phyloP scores from a whole-genome alignment of 2,888 invertebrate genomes.

The Polydrusus cervinus region DNA sequence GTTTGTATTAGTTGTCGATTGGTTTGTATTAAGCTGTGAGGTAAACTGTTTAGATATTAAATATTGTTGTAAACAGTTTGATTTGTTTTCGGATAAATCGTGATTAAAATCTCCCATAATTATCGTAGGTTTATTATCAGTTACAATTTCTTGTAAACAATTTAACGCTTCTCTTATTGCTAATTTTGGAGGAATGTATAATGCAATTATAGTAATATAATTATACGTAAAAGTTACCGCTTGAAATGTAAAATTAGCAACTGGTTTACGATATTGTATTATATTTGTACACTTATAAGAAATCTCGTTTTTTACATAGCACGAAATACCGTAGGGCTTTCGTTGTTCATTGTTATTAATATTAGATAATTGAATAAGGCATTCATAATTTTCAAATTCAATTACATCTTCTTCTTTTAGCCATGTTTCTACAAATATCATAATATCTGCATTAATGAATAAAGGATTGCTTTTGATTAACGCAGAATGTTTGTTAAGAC shows the following conservation, averaged over 20 bases:
- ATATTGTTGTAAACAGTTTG: no score
- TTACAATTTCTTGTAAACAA: conserved; percentile 6
- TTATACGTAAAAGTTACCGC: not conserved
- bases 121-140: not conserved
- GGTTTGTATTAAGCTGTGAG: no score
- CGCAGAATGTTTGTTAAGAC: conserved; percentile 22
- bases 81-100: not conserved
- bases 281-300: not conserved
- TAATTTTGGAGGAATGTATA: conserved; percentile 6
- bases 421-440: conserved; percentile 33
- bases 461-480: conserved; percentile 5
- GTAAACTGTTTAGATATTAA: no score
- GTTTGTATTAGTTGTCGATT: no score
- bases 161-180: not conserved
- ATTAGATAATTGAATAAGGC: not conserved
- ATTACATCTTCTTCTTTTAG: not conserved
- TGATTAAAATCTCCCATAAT: conserved; percentile 16
- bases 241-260: not conserved
- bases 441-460: not conserved
- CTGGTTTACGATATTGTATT: not conserved
- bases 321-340: conserved; percentile 24
- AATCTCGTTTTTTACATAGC: conserved; percentile 9
- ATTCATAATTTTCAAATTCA: conserved; percentile 4
- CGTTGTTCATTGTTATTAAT: not conserved
- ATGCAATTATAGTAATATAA: not conserved